These are phyloP conservation scores for Rhagologus leucostigma DNA, from an alignment of 2,113 vertebrate genomes.

Conservation along the genomic window DNA sequence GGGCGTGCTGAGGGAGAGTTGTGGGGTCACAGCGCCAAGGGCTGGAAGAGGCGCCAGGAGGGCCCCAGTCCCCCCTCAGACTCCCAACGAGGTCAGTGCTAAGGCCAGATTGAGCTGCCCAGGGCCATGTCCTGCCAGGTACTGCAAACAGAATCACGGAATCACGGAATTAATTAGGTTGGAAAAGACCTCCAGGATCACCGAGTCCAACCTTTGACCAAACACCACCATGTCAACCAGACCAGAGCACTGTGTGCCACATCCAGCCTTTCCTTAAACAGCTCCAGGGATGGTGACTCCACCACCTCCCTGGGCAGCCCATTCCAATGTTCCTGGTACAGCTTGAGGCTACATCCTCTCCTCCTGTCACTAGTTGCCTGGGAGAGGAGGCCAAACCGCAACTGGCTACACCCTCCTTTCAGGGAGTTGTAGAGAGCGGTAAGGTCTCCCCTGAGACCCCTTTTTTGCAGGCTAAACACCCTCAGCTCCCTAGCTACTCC, in stretches of 20 bases:
- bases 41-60: rapidly evolving
- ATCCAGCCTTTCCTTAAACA: neutral
- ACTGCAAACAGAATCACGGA: neutral
- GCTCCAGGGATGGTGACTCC: rapidly evolving
- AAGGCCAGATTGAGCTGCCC: rapidly evolving
- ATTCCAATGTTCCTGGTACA: neutral
- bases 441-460: neutral
- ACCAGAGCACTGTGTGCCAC: neutral
- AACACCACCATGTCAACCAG: neutral
- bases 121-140: neutral
- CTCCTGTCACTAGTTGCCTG: neutral
- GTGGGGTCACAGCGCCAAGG: neutral
- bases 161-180: neutral
- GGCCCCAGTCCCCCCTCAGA: rapidly evolving
- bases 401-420: neutral
- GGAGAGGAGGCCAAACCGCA: neutral
- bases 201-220: rapidly evolving
- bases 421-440: neutral
- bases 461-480: neutral
- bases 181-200: neutral
- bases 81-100: rapidly evolving
- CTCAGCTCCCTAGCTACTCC: neutral
- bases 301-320: neutral
- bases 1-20: neutral
- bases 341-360: neutral